Base-by-base conservation (phyloP, 2,888 invertebrate genomes). In the Tetranychus truncatus region DNA sequence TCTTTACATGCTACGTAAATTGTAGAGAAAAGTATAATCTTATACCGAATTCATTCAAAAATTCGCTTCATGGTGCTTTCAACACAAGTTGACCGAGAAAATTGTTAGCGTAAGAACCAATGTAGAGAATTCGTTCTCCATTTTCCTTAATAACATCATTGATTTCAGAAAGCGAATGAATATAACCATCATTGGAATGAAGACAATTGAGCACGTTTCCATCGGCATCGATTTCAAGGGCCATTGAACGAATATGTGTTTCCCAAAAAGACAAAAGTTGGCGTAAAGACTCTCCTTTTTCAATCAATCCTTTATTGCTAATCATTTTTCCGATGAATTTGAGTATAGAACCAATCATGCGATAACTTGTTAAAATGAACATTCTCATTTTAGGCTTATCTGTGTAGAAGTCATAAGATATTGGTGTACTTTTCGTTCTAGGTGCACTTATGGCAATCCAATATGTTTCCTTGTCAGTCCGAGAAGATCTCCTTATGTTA, bases 401-500 rank as follows among this genome's bases (percentile, higher is more conserved):
- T 6, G 74, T 45, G 11, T 78, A 66, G n/a, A 65, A 74, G 55
- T 79, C 79, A 9, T 66, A n/a, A 18, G 75, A 45, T n/a, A 75
- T 76, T 20, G 69, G 72, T 7, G 77, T 75, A 6, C 21, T 45
- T n/a, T 78, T 75, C 11, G 55, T 55, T 21, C 74, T 65, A 0
- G 77, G 78, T 0, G 76, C 74, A 1, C 76, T 77, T 1, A 77
- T 74, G n/a, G 77, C 82, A 1, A 84, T 81, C 83, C 83, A 84
- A 78, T 82, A 83, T n/a, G 82, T 82, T 6, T 83, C 83, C 2
- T 15, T 15, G 15, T 55, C 55, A 44, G 75, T 66, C 4, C 79
- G 78, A 74, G 80, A 80, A 24, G 67, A 69, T n/a, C 74, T 45
- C 65, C 80, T 76, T 55, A 88, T 84, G 80, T 90, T 91, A 83